Conservation (phyloP, 2,888 invertebrate species). For the Arge pagana region DNA sequence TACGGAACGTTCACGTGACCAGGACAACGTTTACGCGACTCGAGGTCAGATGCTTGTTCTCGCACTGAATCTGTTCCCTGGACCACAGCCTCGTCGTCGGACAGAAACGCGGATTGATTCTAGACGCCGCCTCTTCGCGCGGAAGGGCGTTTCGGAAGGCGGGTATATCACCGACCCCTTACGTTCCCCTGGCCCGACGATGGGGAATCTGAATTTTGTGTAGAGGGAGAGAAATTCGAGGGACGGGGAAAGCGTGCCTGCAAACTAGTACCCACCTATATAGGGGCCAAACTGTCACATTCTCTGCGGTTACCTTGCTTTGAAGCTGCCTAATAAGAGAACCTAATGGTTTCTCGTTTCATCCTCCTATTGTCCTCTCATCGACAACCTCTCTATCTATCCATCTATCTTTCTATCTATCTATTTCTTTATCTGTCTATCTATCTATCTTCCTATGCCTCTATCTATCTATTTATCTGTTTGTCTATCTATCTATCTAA, state of each 20-base stretch:
- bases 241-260: conserved; percentile 29
- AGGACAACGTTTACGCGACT: too few species aligned
- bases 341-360: conserved; percentile 9
- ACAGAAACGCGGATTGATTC: conserved; percentile 47
- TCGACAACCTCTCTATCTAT: too few species aligned
- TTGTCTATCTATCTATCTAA: too few species aligned
- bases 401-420: too few species aligned
- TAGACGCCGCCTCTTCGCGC: conserved; percentile 34
- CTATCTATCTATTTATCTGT: too few species aligned
- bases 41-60: too few species aligned
- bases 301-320: conserved; percentile 50
- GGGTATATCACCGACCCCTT: conserved; percentile 33
- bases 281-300: conserved; percentile 50
- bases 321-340: conserved; percentile 30
- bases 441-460: too few species aligned
- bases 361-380: too few species aligned
- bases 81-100: too few species aligned
- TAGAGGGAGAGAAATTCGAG: conserved; percentile 22
- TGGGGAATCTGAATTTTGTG: background rate
- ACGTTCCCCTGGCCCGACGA: background rate
- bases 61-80: too few species aligned
- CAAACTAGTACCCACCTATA: conserved; percentile 35
- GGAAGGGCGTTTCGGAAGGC: conserved; percentile 40
- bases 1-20: too few species aligned
- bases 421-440: too few species aligned